A percentile compares a stretch with the other conserved stretches of the same genome.
Evolutionary conservation across 1,140 invertebrate genomes (phyloP).

Genomic region (Danaus plexippus): DNA sequence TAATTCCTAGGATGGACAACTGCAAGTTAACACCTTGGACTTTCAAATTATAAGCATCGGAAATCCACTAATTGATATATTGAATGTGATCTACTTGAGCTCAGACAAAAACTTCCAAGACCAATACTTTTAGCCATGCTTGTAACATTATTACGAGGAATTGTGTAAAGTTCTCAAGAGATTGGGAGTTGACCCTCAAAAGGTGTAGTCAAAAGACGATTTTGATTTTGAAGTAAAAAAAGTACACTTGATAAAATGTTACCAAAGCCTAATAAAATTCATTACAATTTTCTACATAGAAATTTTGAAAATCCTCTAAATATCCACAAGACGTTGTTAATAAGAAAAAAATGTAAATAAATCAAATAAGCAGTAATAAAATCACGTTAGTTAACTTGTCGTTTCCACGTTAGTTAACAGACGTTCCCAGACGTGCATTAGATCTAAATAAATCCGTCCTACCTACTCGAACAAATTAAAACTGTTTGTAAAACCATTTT

Average conservation of each 20-base stretch:
- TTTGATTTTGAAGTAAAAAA: constrained; percentile 38
- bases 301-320: too few species aligned
- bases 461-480: too few species aligned
- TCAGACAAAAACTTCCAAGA: constrained; percentile 58
- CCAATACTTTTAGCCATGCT: constrained; percentile 52
- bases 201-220: constrained; percentile 29
- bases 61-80: constrained; percentile 68
- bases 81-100: constrained; percentile 71
- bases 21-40: constrained; percentile 62
- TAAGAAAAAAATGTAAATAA: too few species aligned
- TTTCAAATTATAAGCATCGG: constrained; percentile 68
- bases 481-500: too few species aligned
- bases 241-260: constrained; percentile 16
- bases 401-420: too few species aligned
- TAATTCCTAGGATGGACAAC: constrained; percentile 35
- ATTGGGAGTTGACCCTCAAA: constrained; percentile 25
- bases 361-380: too few species aligned
- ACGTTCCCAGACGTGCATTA: too few species aligned
- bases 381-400: too few species aligned
- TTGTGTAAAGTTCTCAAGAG: constrained; percentile 34
- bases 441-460: too few species aligned
- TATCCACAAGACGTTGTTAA: too few species aligned
- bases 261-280: too few species aligned
- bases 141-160: constrained; percentile 65
- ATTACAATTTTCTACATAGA: too few species aligned